Conservation (phyloP, 2,113 vertebrate species). For the Nibea albiflora region DNA sequence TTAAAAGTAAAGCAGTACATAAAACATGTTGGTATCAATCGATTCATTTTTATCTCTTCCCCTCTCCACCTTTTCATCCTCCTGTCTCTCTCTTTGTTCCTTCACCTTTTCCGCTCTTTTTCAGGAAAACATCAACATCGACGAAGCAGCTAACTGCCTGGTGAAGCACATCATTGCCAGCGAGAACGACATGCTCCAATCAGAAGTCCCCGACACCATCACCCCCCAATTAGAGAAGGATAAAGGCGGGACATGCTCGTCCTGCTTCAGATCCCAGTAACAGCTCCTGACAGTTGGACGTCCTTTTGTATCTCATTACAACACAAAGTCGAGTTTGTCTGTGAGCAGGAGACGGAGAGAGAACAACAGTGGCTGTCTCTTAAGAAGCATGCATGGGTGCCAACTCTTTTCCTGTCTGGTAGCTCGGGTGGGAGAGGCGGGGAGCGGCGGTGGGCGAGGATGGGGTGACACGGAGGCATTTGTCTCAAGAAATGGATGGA, state of each 20-base stretch:
- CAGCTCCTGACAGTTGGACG: conserved; percentile 12
- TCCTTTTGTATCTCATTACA: conserved; percentile 53
- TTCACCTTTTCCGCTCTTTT: not conserved
- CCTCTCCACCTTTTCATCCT: not conserved
- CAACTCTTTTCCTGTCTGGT: conserved; percentile 31
- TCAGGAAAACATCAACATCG: conserved; percentile 97
- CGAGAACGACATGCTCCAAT: conserved; percentile 91
- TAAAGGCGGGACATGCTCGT: conserved; percentile 88
- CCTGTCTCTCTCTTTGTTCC: not conserved
- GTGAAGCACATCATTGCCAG: conserved; percentile 97
- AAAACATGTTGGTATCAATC: not conserved
- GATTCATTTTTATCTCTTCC: not conserved
- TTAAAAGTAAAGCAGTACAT: not conserved
- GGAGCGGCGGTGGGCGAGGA: not conserved
- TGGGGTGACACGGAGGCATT: conserved; percentile 44
- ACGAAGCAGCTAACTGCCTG: conserved; percentile 94
- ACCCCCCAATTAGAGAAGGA: conserved; percentile 89
- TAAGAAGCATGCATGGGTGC: conserved; percentile 32
- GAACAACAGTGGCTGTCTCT: conserved; percentile 32
- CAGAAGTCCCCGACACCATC: conserved; percentile 89
- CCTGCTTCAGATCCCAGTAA: conserved; percentile 88
- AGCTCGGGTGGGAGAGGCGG: not conserved
- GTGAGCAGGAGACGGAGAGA: conserved; percentile 36
- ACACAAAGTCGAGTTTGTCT: conserved; percentile 39
- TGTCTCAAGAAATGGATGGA: conserved; percentile 49